Evolutionary conservation across 1,140 invertebrate species (phyloP), one percentile per base, ranked within the genome.

Genomic region (Cardiocondyla obscurior): DNA sequence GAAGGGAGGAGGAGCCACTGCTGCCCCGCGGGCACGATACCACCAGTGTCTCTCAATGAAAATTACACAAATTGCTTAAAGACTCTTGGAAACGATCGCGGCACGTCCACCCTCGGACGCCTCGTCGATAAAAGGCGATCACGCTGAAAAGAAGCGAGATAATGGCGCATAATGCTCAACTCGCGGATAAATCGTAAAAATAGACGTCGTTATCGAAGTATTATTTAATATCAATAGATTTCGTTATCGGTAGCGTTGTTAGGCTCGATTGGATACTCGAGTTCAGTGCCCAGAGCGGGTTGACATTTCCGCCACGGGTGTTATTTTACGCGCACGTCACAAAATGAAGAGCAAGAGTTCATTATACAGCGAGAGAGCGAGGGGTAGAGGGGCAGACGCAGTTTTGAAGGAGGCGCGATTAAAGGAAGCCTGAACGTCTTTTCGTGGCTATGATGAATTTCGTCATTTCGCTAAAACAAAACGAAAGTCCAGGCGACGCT

Each of bases 21-120:
- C n/a, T 73, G 83, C 55, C 74, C 30, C 81, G 72, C 81, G 84
- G 85, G 72, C 82, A 39, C 84, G 53, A 58, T 81, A 73, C 85
- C 82, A 81, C 82, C 82, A 84, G 82, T 88, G 84, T 76, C 85
- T 89, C 89, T 90, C 82, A 88, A 87, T 85, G 85, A 88, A 84
- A 72, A 86, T 87, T 89, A 76, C 30, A 60, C 42, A 82, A 82
- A 88, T 86, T 74, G 58, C 82, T 65, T 42, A 57, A 65, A 55
- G 57, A 89, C 76, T 83, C 62, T 72, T 10, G 8, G 8, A 44
- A 28, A 77, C 44, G 42, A 83, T 62, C 53, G 16, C 67, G 67
- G 36, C 57, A 49, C 53, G 60, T 39, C 25, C 19, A 10, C 22
- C 39, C 39, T 39, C n/a, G 16, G 4, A 55, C 10, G 19, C 14